phyloP scores from a whole-genome alignment of 2,113 vertebrate species.

The Lepus europaeus region DNA sequence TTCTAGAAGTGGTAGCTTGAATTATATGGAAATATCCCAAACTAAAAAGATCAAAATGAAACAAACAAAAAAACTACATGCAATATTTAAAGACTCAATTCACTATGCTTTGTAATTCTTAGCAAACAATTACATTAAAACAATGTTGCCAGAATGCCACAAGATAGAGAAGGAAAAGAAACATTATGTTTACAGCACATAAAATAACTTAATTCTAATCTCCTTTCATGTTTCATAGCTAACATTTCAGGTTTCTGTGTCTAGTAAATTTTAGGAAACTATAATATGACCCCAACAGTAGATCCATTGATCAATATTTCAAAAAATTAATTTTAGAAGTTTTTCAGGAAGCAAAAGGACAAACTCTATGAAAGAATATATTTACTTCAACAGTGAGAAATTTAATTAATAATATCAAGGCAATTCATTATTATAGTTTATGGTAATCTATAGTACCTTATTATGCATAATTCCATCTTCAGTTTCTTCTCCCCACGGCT shows the following conservation, averaged over 20 bases:
- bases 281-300: background rate
- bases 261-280: slow-evolving; percentile 59
- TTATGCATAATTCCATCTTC: slow-evolving; percentile 93
- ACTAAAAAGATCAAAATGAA: slow-evolving; percentile 31
- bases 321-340: background rate
- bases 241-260: slow-evolving; percentile 55
- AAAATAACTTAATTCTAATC: slow-evolving; percentile 45
- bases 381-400: slow-evolving; percentile 2
- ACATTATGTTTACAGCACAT: background rate
- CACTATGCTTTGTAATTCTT: background rate
- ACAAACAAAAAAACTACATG: background rate
- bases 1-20: background rate
- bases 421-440: background rate
- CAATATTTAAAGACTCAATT: slow-evolving; percentile 18
- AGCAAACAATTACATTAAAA: slow-evolving; percentile 16
- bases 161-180: slow-evolving; percentile 11
- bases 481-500: slow-evolving; percentile 86
- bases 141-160: slow-evolving; percentile 1
- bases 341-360: slow-evolving; percentile 44
- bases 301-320: background rate
- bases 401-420: slow-evolving; percentile 55
- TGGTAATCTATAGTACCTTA: slow-evolving; percentile 88
- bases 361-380: slow-evolving; percentile 36
- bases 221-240: background rate
- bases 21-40: background rate